These are phyloP conservation scores for Tipula vernalis DNA, from an alignment of 2,888 invertebrate genomes.

Conservation along the genomic window DNA sequence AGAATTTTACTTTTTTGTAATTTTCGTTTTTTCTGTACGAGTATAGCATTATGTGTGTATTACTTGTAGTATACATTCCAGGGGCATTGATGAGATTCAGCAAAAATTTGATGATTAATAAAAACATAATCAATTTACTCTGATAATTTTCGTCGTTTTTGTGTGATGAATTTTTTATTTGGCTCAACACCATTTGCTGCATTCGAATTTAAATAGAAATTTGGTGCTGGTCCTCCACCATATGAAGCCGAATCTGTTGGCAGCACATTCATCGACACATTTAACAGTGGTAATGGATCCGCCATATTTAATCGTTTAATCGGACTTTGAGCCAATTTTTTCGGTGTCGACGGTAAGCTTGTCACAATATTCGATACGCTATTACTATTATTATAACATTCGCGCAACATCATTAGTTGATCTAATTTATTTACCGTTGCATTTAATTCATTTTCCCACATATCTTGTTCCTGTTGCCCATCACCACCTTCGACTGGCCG, in stretches of 20 bases:
- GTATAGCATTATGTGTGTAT: not conserved
- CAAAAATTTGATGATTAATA: not conserved
- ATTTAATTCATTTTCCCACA: conserved; percentile 65
- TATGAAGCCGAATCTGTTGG: conserved; percentile 21
- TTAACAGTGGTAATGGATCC: conserved; percentile 32
- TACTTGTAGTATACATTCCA: not conserved
- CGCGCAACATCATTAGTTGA: conserved; percentile 54
- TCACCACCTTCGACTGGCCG: conserved; percentile 63
- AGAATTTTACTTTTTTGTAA: not conserved
- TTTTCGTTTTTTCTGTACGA: not conserved
- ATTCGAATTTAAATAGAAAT: not conserved
- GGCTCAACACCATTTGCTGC: not conserved
- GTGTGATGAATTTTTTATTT: not conserved
- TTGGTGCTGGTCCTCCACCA: not conserved
- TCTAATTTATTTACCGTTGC: conserved; percentile 67
- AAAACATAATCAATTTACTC: not conserved
- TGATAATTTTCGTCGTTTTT: not conserved
- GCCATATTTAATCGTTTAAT: conserved; percentile 31
- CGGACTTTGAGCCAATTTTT: conserved; percentile 22
- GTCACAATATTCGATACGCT: not conserved
- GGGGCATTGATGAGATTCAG: not conserved
- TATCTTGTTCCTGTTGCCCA: conserved; percentile 47
- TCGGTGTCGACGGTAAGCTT: conserved; percentile 32
- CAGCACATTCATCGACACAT: conserved; percentile 35
- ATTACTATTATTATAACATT: conserved; percentile 22